These are phyloP conservation scores for Littorina saxatilis DNA, from an alignment of 1,140 invertebrate genomes.

Conservation along the genomic window DNA sequence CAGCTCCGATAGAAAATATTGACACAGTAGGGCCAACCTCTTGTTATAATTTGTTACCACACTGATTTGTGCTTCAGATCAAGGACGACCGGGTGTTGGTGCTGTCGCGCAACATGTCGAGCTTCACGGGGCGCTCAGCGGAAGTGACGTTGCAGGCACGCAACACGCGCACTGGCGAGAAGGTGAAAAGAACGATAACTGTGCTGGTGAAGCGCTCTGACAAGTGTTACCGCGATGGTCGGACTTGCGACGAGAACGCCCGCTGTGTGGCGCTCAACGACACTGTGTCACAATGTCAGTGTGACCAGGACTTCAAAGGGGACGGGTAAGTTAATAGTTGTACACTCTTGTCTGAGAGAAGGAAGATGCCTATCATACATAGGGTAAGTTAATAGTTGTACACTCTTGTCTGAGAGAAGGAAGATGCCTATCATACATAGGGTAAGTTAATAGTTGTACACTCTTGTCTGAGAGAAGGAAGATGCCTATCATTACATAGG, in stretches of 20 bases:
- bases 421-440: too few species aligned
- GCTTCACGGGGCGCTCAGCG: constrained; percentile 44
- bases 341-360: background rate
- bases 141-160: constrained; percentile 50
- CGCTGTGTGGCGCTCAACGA: constrained; percentile 50
- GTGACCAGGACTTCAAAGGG: constrained; percentile 89
- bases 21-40: too few species aligned
- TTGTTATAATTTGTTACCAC: too few species aligned
- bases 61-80: constrained; percentile 46
- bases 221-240: constrained; percentile 47
- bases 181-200: constrained; percentile 38
- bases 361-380: background rate
- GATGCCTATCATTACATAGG: too few species aligned
- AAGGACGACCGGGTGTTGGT: constrained; percentile 51
- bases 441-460: too few species aligned
- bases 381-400: background rate
- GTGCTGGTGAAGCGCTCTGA: constrained; percentile 51
- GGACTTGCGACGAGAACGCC: constrained; percentile 55
- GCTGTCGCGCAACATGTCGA: constrained; percentile 44
- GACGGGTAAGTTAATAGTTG: constrained; percentile 86
- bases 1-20: too few species aligned
- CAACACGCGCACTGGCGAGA: constrained; percentile 50
- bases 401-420: too few species aligned
- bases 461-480: too few species aligned
- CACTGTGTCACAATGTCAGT: constrained; percentile 82